These are phyloP conservation scores for Tapirus terrestris DNA, from an alignment of 2,113 vertebrate genomes.

Conservation along the genomic window DNA sequence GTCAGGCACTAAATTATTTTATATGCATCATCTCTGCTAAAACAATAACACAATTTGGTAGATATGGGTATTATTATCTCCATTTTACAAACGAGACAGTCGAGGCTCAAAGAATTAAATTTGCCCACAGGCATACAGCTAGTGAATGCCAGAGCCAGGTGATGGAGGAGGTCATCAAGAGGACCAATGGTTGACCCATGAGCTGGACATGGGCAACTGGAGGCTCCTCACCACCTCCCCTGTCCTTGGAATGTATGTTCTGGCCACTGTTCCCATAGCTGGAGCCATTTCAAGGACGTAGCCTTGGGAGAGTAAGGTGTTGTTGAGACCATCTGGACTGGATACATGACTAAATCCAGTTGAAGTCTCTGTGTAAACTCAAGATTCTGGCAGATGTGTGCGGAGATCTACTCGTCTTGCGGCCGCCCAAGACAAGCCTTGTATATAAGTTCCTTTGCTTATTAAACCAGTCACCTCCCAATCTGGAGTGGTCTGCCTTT, in stretches of 20 bases:
- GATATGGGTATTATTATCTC: neutral
- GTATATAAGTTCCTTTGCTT: neutral
- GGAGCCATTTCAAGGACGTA: neutral
- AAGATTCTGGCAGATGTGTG: neutral
- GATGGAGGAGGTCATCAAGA: neutral
- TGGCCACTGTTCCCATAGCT: no score
- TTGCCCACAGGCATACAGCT: neutral
- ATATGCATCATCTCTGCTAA: neutral
- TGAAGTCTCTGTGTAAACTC: neutral
- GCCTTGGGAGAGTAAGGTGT: neutral
- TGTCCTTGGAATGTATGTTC: neutral
- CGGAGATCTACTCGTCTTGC: neutral
- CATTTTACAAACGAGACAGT: slow-evolving; percentile 15
- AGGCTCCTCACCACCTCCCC: neutral
- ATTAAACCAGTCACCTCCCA: neutral
- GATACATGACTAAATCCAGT: neutral
- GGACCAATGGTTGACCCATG: neutral
- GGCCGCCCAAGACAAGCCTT: neutral
- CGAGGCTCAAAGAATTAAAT: neutral
- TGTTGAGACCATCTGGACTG: neutral
- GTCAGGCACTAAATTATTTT: neutral
- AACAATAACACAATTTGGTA: neutral
- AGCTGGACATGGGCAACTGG: neutral
- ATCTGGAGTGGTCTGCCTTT: neutral
- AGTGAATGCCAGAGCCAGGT: neutral